Percentiles rank a stretch among this genome's conserved stretches.
These are phyloP conservation scores for Ichneumoninae sp. DNA, from an alignment of 2,888 invertebrate species.

Conservation along the genomic window DNA sequence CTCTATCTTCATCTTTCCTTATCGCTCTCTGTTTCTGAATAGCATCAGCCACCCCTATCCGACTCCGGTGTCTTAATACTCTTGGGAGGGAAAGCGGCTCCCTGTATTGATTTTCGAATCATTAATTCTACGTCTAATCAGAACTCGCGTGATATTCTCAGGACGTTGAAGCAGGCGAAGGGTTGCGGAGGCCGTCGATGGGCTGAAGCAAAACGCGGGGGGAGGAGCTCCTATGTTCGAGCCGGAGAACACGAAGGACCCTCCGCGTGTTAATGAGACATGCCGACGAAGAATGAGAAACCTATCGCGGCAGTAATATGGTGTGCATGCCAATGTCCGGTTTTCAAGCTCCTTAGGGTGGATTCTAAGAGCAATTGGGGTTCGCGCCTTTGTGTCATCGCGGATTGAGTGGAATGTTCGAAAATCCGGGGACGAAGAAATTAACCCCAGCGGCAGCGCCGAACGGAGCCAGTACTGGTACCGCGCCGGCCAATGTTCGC, in stretches of 20 bases:
- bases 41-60: slow-evolving; percentile 52
- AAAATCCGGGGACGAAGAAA: neutral
- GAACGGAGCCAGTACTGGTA: too few relatives aligned
- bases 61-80: slow-evolving; percentile 79
- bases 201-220: slow-evolving; percentile 38
- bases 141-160: slow-evolving; percentile 76
- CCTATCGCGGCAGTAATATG: neutral
- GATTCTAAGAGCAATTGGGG: neutral
- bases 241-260: slow-evolving; percentile 38
- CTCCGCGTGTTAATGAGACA: neutral
- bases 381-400: neutral
- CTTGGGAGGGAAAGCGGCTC: slow-evolving; percentile 68
- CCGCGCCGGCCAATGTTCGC: too few relatives aligned
- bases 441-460: neutral
- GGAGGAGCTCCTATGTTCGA: neutral
- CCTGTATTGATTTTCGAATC: slow-evolving; percentile 84
- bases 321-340: slow-evolving; percentile 1
- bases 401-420: slow-evolving; percentile 9
- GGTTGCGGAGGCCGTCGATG: slow-evolving; percentile 14
- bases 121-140: slow-evolving; percentile 84
- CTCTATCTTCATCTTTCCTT: slow-evolving; percentile 47
- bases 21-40: slow-evolving; percentile 48
- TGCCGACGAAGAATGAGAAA: slow-evolving; percentile 6
- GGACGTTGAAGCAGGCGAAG: slow-evolving; percentile 56
- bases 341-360: neutral